These are phyloP conservation scores for Phenganax marumi DNA, from an alignment of 92 coral and sea anemone genomes.

Conservation along the genomic window DNA sequence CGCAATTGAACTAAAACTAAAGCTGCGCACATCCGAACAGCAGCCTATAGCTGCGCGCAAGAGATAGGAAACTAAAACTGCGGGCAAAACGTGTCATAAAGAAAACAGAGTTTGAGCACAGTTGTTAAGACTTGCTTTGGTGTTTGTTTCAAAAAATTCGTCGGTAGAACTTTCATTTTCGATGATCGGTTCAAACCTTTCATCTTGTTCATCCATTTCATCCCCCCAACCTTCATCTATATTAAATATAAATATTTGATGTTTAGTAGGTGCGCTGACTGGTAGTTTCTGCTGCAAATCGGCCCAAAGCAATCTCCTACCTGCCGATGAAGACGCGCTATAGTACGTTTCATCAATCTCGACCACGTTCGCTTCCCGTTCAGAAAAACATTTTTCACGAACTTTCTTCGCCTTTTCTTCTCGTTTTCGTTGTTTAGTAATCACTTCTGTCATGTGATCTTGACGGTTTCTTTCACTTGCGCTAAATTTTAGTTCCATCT, in stretches of 20 bases:
- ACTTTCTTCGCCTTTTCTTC: conserved; percentile 80
- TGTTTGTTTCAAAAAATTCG: conserved; percentile 8
- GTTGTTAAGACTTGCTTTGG: not conserved
- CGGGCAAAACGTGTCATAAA: no score
- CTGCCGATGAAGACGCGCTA: conserved; percentile 67
- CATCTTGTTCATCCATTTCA: not conserved
- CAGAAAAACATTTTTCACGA: conserved; percentile 62
- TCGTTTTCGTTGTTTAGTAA: conserved; percentile 68
- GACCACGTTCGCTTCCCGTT: conserved; percentile 64
- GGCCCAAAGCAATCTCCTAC: conserved; percentile 30
- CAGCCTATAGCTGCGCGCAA: no score
- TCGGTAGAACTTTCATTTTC: conserved; percentile 2
- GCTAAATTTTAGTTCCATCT: conserved; percentile 68
- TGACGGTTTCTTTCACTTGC: conserved; percentile 73
- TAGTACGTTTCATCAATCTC: conserved; percentile 83
- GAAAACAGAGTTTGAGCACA: no score
- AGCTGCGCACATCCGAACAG: no score
- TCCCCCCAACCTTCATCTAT: conserved; percentile 17
- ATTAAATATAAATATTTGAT: not conserved
- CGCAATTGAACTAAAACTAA: no score
- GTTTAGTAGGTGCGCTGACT: no score
- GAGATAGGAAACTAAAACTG: no score
- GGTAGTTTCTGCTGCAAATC: no score
- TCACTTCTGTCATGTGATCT: conserved; percentile 63
- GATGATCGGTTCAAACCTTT: not conserved